Percentiles rank a stretch among this genome's conserved stretches.
Evolutionary conservation across 2,888 invertebrate species (phyloP).

Genomic region (Hydrotaea cyrtoneurina): DNA sequence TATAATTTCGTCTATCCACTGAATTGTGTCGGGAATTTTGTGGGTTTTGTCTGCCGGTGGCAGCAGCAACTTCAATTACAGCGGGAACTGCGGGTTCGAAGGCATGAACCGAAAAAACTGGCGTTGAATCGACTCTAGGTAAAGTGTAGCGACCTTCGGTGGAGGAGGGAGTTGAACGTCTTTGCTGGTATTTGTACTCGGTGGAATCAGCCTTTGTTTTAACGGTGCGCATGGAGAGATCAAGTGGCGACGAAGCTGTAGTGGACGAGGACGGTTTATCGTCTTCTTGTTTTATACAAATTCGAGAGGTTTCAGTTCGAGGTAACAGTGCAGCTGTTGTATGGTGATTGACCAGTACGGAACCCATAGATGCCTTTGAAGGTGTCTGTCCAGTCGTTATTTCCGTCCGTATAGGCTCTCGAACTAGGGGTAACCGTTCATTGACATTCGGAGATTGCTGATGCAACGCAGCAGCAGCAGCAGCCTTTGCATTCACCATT

Average conservation of each 20-base stretch:
- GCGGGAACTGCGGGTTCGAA: constrained; percentile 64
- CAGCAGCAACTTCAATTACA: not conserved
- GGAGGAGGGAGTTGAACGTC: constrained; percentile 51
- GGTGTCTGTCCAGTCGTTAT: not conserved
- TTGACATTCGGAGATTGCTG: not conserved
- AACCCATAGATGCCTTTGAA: not conserved
- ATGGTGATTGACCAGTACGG: constrained; percentile 42
- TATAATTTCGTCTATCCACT: constrained; percentile 53
- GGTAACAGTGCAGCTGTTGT: constrained; percentile 21
- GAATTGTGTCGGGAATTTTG: constrained; percentile 49
- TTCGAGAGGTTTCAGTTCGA: constrained; percentile 51
- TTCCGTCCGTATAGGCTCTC: not conserved
- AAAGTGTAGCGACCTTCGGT: constrained; percentile 79
- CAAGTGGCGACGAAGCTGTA: constrained; percentile 85
- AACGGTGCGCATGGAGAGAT: constrained; percentile 93
- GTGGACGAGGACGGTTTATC: constrained; percentile 49
- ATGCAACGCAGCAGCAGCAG: constrained; percentile 30
- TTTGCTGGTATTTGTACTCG: constrained; percentile 80
- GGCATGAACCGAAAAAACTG: constrained; percentile 83
- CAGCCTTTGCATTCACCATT: constrained; percentile 18
- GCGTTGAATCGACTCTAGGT: constrained; percentile 90
- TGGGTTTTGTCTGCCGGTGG: not conserved
- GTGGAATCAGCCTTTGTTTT: constrained; percentile 94
- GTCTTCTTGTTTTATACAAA: constrained; percentile 54
- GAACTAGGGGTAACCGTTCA: constrained; percentile 12